Percentiles rank a stretch among this genome's conserved stretches.
Conservation (phyloP, 2,797 vertebrate genomes). For the Hypotaenidia philippensis region DNA sequence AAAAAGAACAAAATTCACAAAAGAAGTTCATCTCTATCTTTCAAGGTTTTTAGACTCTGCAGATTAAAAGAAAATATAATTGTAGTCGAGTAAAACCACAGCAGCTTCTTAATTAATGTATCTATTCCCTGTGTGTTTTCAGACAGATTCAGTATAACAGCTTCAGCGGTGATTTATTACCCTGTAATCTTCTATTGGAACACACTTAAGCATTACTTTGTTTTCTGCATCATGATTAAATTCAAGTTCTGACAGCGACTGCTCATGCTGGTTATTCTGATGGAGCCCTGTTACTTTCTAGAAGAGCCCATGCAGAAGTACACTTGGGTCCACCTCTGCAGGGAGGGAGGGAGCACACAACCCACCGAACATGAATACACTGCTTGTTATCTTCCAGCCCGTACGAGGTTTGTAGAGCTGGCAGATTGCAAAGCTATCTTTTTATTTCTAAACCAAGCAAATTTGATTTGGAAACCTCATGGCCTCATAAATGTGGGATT, state of each 20-base stretch:
- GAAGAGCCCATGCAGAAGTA: background rate
- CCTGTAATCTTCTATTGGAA: background rate
- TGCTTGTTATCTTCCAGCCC: background rate
- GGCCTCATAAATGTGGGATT: background rate
- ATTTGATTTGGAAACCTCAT: constrained; percentile 44
- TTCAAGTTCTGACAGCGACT: background rate
- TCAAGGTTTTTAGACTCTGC: background rate
- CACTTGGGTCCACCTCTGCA: background rate
- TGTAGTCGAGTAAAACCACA: background rate
- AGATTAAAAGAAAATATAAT: background rate
- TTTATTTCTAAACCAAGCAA: constrained; percentile 34
- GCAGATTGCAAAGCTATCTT: constrained; percentile 4
- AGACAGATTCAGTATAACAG: background rate
- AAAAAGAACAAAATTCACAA: background rate
- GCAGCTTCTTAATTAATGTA: background rate
- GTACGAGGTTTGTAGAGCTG: background rate
- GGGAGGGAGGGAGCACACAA: background rate
- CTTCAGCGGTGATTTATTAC: background rate
- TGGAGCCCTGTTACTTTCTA: background rate
- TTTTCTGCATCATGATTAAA: background rate
- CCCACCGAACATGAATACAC: background rate
- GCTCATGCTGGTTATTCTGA: background rate
- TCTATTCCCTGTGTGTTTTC: background rate
- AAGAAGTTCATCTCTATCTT: background rate
- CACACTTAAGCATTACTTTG: background rate